Base-by-base conservation (phyloP, 2,888 invertebrate genomes). In the Dynastes maya region DNA sequence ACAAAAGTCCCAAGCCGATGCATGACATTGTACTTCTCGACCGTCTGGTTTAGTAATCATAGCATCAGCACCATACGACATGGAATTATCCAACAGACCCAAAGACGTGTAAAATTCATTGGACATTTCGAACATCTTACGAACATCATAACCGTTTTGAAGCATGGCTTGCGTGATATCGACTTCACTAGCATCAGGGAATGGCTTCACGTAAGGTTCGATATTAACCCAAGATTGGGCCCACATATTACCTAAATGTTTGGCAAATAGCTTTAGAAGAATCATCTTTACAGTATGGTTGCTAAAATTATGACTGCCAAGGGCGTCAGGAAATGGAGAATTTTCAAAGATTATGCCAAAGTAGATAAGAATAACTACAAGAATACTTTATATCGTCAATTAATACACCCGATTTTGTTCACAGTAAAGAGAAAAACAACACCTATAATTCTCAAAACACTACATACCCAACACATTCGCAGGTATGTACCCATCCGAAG, bases 1-100 rank as follows among this genome's bases (percentile, higher is more conserved):
- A 82, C 91, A 92, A 89, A 94, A 93, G 83, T 94, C 94, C 90
- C 93, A 93, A 78, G 93, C 93, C 0, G 93, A 92, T 0, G 93
- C 93, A 82, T 93, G 90, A 81, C 94, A 94, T 77, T 93, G 90
- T 0, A 92, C 79, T 32, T 90, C 89, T 37, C 91, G 89, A 53
- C 91, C 90, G 78, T 87, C 87, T 0, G 93, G 92, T 80, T 92
- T 92, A 78, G 89, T 90, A 22, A 94, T 90, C 84, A 92, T 88
- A 0, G 91, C 91, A 1, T 85, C 84, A 2, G 81, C 83, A 86
- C 92, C 80, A 85, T 93, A 94, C 0, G 91, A 90, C 76, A 91
- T 89, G 1, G 90, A 90, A 84, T 93, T 92, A 53, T 90, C 90
- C n/a, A 90, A 89, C 76, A 94, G 90, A 0, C 93, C 93, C 58